Conservation (phyloP, 2,797 vertebrate species). For the Graptemys geographica region DNA sequence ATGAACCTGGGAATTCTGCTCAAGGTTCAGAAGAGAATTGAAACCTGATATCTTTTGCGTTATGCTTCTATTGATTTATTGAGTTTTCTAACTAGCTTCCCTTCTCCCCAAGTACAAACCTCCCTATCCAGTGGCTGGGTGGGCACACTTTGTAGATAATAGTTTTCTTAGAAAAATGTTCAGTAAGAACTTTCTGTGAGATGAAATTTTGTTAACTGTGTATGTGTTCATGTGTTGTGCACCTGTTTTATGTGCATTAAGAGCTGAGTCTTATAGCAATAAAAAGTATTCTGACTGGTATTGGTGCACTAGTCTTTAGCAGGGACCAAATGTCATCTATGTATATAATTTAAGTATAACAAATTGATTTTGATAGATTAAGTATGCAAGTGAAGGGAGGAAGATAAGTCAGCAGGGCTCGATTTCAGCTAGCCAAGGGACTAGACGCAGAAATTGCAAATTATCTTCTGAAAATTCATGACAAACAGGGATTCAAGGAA, state of each 20-base stretch:
- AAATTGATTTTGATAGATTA: background rate
- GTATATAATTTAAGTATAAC: background rate
- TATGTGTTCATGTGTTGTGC: background rate
- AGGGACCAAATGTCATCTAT: background rate
- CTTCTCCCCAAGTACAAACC: background rate
- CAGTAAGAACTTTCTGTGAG: background rate
- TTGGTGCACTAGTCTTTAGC: background rate
- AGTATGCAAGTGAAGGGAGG: background rate
- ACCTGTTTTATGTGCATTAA: background rate
- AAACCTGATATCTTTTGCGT: background rate
- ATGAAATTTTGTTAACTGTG: background rate
- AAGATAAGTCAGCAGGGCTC: background rate
- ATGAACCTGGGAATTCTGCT: background rate
- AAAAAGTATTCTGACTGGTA: background rate
- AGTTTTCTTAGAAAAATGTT: background rate
- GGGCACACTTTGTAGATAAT: background rate
- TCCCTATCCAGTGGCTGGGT: background rate
- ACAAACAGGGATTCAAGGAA: background rate
- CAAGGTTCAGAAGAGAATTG: background rate
- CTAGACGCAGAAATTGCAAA: background rate
- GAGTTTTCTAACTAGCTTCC: background rate
- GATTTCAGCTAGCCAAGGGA: background rate
- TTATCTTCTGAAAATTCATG: background rate
- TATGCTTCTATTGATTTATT: background rate
- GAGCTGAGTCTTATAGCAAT: background rate